These are phyloP conservation scores for Aphelocoma coerulescens DNA, from an alignment of 2,113 vertebrate species.

Conservation along the genomic window DNA sequence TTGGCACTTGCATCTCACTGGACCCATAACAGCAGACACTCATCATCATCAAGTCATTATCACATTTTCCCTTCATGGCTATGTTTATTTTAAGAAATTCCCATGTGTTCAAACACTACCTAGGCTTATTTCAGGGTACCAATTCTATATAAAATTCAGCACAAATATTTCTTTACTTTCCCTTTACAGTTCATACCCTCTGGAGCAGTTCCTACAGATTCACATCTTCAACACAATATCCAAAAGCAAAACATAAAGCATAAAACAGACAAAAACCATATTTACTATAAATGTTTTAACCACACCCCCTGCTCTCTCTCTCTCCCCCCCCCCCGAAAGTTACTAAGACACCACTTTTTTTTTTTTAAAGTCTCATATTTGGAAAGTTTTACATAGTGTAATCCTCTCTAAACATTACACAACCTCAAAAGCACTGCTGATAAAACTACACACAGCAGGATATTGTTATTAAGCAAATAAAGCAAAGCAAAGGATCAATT, in stretches of 20 bases:
- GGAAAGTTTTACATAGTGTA: neutral
- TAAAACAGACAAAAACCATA: neutral
- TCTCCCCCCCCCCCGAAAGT: neutral
- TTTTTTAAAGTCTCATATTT: neutral
- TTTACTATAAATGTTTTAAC: neutral
- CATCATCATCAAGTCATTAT: constrained; percentile 71
- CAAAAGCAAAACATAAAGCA: neutral
- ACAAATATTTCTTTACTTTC: neutral
- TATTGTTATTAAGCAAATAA: constrained; percentile 1
- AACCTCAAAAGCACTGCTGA: constrained; percentile 20
- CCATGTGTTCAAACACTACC: constrained; percentile 50
- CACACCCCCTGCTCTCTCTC: rapidly evolving
- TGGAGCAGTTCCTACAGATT: neutral
- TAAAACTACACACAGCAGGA: constrained; percentile 3
- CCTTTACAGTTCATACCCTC: neutral
- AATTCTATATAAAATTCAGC: constrained; percentile 23
- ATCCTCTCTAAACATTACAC: constrained; percentile 24
- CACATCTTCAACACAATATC: neutral
- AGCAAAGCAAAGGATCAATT: neutral
- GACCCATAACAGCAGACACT: constrained; percentile 45
- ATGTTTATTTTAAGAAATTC: constrained; percentile 63
- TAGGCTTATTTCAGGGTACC: constrained; percentile 29
- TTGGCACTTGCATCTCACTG: constrained; percentile 46
- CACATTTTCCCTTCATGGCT: constrained; percentile 54
- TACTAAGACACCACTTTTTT: neutral